Evolutionary conservation across 2,113 vertebrate genomes (phyloP).

Genomic region (Seriola dumerili): DNA sequence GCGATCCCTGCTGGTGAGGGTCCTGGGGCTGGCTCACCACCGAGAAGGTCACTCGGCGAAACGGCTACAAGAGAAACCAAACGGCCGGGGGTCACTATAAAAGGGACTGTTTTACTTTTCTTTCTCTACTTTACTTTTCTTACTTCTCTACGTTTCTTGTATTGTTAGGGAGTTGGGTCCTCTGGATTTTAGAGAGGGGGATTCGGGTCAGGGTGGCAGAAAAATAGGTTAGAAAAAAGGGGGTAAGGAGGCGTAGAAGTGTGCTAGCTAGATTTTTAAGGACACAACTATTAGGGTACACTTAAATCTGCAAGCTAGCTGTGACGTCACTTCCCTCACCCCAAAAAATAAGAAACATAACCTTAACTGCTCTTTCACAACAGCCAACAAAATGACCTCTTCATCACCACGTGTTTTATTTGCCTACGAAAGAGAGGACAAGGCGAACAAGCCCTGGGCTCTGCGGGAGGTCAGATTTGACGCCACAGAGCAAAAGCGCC

Average conservation of each 20-base stretch:
- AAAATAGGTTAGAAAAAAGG: conserved; percentile 33
- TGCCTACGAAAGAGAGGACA: conserved; percentile 67
- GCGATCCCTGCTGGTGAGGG: conserved; percentile 99
- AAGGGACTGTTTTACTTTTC: conserved; percentile 74
- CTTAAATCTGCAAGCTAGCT: conserved; percentile 7
- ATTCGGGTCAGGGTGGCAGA: conserved; percentile 51
- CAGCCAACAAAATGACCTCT: conserved; percentile 36
- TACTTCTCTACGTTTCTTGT: not conserved
- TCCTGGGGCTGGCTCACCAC: conserved; percentile 99
- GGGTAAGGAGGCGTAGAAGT: conserved; percentile 9
- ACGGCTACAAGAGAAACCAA: conserved; percentile 98
- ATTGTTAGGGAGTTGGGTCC: conserved; percentile 52
- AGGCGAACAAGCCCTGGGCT: conserved; percentile 48
- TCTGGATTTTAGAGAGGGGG: conserved; percentile 33
- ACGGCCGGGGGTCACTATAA: conserved; percentile 96
- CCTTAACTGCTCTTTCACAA: conserved; percentile 23
- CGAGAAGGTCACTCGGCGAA: conserved; percentile 99
- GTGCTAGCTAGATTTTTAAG: conserved; percentile 3
- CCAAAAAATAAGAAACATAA: conserved; percentile 3
- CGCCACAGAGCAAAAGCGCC: conserved; percentile 30
- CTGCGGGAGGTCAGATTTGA: conserved; percentile 27
- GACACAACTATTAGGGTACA: conserved; percentile 1
- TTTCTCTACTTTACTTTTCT: no score
- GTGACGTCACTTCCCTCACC: not conserved
- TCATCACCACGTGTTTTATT: conserved; percentile 48